A percentile compares a stretch with the other conserved stretches of the same genome.
phyloP scores from a whole-genome alignment of 2,113 vertebrate genomes.

The Speoplatyrhinus poulsoni region DNA sequence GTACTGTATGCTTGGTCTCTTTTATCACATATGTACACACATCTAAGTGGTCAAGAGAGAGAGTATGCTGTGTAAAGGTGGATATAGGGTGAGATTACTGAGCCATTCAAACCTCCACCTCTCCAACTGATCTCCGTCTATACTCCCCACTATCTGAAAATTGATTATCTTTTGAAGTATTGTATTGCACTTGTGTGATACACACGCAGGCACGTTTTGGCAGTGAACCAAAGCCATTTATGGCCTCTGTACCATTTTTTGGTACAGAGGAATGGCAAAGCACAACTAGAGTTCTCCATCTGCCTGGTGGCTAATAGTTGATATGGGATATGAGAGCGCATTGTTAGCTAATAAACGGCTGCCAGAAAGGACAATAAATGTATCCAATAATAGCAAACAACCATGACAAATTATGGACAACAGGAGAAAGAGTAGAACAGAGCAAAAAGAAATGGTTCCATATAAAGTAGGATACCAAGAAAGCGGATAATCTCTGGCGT shows the following conservation, averaged over 20 bases:
- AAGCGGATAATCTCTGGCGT: conserved; percentile 59
- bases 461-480: conserved; percentile 23
- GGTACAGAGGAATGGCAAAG: conserved; percentile 41
- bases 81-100: conserved; percentile 63
- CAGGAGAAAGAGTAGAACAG: conserved; percentile 4
- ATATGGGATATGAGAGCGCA: conserved; percentile 14
- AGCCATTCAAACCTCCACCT: conserved; percentile 53
- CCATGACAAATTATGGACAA: not conserved
- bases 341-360: conserved; percentile 21
- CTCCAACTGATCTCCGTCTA: conserved; percentile 22
- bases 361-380: not conserved
- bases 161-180: conserved; percentile 67
- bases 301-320: conserved; percentile 22
- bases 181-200: conserved; percentile 62
- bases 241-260: conserved; percentile 25
- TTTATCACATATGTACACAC: conserved; percentile 62
- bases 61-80: conserved; percentile 47
- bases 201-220: conserved; percentile 42
- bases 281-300: conserved; percentile 23
- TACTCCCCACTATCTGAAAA: conserved; percentile 46
- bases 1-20: conserved; percentile 61
- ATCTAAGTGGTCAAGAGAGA: conserved; percentile 54
- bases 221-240: conserved; percentile 44
- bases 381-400: conserved; percentile 21
- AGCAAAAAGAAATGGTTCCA: conserved; percentile 27